Percentiles rank a stretch among this genome's conserved stretches.
Evolutionary conservation across 2,888 invertebrate species (phyloP).

Genomic region (Philopedon plagiatum): DNA sequence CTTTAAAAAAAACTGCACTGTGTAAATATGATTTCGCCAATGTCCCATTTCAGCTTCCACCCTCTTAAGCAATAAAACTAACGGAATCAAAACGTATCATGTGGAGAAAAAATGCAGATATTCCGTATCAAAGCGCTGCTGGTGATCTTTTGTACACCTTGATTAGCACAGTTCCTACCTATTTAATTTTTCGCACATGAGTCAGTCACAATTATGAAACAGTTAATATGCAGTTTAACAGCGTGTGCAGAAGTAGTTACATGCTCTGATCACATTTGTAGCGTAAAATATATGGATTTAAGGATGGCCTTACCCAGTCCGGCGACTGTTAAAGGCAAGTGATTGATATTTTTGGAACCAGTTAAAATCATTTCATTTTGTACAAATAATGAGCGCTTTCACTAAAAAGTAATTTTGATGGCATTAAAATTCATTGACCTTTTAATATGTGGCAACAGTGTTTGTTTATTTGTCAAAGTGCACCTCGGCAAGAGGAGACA

Average conservation of each 20-base stretch:
- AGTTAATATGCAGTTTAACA: conserved; percentile 3
- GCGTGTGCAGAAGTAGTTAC: not conserved
- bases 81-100: not conserved
- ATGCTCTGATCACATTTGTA: not conserved
- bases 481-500: too few species aligned
- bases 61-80: conserved; percentile 2
- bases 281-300: not conserved
- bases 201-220: not conserved
- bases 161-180: not conserved
- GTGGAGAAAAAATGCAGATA: conserved; percentile 3
- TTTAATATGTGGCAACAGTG: too few species aligned
- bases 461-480: too few species aligned
- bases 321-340: too few species aligned
- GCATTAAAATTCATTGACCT: too few species aligned
- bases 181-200: conserved; percentile 25
- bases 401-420: too few species aligned
- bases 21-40: too few species aligned
- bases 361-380: too few species aligned
- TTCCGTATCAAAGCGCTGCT: not conserved
- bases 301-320: not conserved
- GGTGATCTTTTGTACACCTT: not conserved
- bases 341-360: too few species aligned
- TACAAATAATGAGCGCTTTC: too few species aligned
- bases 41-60: too few species aligned
- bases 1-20: too few species aligned